Conservation (phyloP, 2,113 vertebrate species). For the Naja naja region DNA sequence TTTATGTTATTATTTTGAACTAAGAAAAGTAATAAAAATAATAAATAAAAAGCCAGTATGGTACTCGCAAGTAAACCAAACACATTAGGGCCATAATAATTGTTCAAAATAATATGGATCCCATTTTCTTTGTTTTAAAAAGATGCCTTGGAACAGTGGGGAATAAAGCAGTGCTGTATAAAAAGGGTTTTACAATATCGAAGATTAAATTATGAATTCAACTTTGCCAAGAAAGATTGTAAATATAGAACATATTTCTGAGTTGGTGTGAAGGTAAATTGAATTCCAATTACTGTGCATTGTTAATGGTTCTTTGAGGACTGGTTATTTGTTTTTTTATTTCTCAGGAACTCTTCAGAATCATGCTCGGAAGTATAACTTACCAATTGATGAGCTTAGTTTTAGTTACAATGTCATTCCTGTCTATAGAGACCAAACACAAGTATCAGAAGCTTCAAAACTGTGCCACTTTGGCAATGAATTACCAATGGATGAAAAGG, state of each 20-base stretch:
- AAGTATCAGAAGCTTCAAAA: slow-evolving; percentile 69
- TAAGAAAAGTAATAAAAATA: background rate
- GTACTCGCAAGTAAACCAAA: background rate
- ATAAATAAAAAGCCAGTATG: background rate
- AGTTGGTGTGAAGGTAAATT: background rate
- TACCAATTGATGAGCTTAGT: slow-evolving; percentile 84
- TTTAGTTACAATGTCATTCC: slow-evolving; percentile 78
- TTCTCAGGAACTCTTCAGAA: slow-evolving; percentile 81
- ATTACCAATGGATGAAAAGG: slow-evolving; percentile 76
- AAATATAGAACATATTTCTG: background rate
- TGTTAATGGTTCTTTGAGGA: background rate
- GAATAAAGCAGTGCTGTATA: background rate
- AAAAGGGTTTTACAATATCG: background rate
- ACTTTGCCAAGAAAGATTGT: background rate
- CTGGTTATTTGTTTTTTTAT: background rate
- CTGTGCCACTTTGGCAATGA: slow-evolving; percentile 59
- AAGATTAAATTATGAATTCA: background rate
- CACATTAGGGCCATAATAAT: background rate
- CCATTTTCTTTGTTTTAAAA: background rate
- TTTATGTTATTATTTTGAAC: background rate
- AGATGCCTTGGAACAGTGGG: background rate
- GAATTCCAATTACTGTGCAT: background rate
- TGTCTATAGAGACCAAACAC: slow-evolving; percentile 74
- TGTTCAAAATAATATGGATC: background rate
- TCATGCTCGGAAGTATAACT: slow-evolving; percentile 79